Percentiles rank a stretch among this genome's conserved stretches.
Conservation (phyloP, 2,797 vertebrate genomes). For the Rachycentron canadum region DNA sequence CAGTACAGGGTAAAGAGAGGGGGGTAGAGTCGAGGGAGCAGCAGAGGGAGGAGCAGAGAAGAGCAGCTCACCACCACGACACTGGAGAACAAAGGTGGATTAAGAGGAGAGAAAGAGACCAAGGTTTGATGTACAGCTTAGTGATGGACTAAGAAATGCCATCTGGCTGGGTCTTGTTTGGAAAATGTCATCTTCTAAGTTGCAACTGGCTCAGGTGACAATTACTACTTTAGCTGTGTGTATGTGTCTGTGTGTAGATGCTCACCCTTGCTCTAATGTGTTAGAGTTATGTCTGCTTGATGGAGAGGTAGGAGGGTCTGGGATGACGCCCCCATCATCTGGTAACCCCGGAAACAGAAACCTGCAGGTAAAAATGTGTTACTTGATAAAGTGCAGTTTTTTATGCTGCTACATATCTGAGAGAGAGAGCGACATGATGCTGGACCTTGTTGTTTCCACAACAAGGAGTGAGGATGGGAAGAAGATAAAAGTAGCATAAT, state of each 20-base stretch:
- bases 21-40: conserved; percentile 95
- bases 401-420: neutral
- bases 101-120: conserved; percentile 78
- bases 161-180: neutral
- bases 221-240: neutral
- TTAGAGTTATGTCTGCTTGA: conserved; percentile 66
- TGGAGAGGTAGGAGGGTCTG: conserved; percentile 76
- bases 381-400: neutral
- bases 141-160: neutral
- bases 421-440: neutral
- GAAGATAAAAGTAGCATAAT: neutral
- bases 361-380: conserved; percentile 74
- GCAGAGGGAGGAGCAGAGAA: conserved; percentile 92
- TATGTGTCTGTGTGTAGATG: neutral
- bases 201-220: neutral
- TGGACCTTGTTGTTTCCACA: neutral
- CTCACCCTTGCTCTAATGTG: conserved; percentile 76
- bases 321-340: conserved; percentile 92
- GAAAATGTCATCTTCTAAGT: neutral
- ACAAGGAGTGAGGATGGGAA: no score
- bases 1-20: conserved; percentile 96
- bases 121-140: neutral
- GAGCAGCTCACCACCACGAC: conserved; percentile 93
- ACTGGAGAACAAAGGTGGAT: conserved; percentile 84
- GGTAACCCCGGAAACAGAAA: conserved; percentile 97